These are phyloP conservation scores for Ypsolopha scabrella DNA, from an alignment of 2,888 invertebrate species.

Conservation along the genomic window DNA sequence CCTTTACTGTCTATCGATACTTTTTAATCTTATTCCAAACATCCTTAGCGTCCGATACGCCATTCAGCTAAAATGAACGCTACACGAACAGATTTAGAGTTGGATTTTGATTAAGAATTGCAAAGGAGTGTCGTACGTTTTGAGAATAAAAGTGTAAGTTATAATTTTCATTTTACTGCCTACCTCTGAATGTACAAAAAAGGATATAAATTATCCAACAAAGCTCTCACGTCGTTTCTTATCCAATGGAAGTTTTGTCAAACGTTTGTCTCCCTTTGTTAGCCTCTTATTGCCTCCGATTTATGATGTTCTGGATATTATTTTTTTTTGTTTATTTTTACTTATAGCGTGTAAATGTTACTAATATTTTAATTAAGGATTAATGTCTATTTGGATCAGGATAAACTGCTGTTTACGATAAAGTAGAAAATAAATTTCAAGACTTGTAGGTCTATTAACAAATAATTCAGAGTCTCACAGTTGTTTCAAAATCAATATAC, in stretches of 20 bases:
- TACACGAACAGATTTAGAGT: no score
- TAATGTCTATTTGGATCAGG: no score
- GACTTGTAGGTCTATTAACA: no score
- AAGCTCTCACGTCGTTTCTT: slow-evolving; percentile 57
- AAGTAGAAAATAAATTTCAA: no score
- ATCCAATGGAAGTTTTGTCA: slow-evolving; percentile 55
- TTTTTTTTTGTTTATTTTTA: neutral
- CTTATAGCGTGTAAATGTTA: neutral
- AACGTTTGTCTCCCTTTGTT: slow-evolving; percentile 28
- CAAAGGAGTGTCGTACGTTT: no score
- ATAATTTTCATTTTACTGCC: slow-evolving; percentile 63
- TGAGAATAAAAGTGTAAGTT: slow-evolving; percentile 21
- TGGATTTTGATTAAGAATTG: no score
- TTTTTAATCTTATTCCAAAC: slow-evolving; percentile 19
- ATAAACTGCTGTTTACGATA: no score
- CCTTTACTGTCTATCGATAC: slow-evolving; percentile 54
- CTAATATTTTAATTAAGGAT: no score
- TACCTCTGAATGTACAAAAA: slow-evolving; percentile 45
- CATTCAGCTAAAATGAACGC: no score
- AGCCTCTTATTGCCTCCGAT: neutral
- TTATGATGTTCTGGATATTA: neutral
- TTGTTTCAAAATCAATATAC: no score
- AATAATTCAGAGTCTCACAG: no score
- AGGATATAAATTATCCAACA: slow-evolving; percentile 57
- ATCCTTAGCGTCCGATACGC: rapidly evolving